Evolutionary conservation across 2,113 vertebrate genomes (phyloP).

Genomic region (Chaetura pelagica): DNA sequence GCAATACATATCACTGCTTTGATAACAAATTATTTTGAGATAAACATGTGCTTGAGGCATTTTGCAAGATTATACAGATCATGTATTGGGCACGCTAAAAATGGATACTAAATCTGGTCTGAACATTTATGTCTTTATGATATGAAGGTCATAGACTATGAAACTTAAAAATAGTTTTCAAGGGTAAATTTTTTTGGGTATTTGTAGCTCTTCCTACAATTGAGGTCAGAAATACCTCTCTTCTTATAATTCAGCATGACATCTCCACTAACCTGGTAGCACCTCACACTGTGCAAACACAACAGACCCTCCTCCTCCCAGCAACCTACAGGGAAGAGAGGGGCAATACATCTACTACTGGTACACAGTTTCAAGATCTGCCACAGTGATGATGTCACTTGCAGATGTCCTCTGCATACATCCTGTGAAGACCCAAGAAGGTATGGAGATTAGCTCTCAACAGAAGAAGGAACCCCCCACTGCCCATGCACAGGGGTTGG

Average conservation of each 20-base stretch:
- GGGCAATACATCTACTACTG: neutral
- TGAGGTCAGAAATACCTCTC: neutral
- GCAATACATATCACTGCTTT: neutral
- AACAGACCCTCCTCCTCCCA: neutral
- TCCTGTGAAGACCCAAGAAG: neutral
- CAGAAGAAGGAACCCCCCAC: neutral
- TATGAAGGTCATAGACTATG: neutral
- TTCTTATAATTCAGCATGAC: neutral
- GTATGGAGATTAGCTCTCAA: neutral
- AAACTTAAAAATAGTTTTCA: neutral
- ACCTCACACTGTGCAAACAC: neutral
- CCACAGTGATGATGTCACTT: neutral
- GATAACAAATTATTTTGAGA: neutral
- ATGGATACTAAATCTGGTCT: neutral
- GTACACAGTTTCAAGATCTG: neutral
- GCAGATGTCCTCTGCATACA: neutral
- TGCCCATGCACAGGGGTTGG: too few species aligned
- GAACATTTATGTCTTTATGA: neutral
- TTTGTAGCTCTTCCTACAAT: neutral
- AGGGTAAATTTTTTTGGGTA: neutral
- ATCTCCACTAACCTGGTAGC: neutral
- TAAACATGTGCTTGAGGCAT: neutral
- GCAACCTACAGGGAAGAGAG: too few species aligned
- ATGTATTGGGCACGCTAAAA: neutral
- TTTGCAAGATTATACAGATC: neutral